Evolutionary conservation across 23 tunicate genomes (phyloP), one percentile per base, ranked within the genome.

Genomic region (Halocynthia aurantium): DNA sequence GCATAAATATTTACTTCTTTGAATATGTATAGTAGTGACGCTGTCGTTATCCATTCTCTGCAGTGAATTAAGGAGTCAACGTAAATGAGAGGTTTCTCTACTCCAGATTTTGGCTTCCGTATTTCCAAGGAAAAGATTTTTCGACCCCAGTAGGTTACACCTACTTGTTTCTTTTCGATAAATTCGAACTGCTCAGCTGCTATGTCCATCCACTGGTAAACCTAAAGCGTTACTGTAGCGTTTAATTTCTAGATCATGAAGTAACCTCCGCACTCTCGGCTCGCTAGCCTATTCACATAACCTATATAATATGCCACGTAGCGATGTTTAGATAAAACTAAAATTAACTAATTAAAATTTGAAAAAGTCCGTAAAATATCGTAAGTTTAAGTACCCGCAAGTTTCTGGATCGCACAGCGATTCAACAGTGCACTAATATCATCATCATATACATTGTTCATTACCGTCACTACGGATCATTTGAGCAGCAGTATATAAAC

Each of bases 21-120:
- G 50, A 90, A 90, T 6, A 57, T 73, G 60, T 62, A 90, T 62
- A 90, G 52, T 8, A 80, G 21, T 5, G 89, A 70, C 10, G 81
- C 91, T 13, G 82, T 63, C 6, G 91, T 31, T 31, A 87, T 76
- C 93, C 93, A 87, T 56, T 91, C 97, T 67, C 92, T 78, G 22
- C 74, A 60, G 53, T 91, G 97, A 52, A 83, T 83, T 52, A 85
- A 60, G 6, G 91, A 57, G 76, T 91, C 97, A 12, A 91, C 76
- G 65, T 75, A 77, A 6, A 91, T 86, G n/a, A 58, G 52, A 50
- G 97, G 88, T 63, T 82, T 76, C 50, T 22, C 55, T 50, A 40
- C 10, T 51, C 22, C 53, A 8, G 64, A n/a, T 15, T 66, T n/a
- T 20, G 77, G 55, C 73, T 85, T 85, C 50, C 61, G 50, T 20